A percentile compares a stretch with the other conserved stretches of the same genome.
These are phyloP conservation scores for Smithornis capensis DNA, from an alignment of 2,113 vertebrate species.

Conservation along the genomic window DNA sequence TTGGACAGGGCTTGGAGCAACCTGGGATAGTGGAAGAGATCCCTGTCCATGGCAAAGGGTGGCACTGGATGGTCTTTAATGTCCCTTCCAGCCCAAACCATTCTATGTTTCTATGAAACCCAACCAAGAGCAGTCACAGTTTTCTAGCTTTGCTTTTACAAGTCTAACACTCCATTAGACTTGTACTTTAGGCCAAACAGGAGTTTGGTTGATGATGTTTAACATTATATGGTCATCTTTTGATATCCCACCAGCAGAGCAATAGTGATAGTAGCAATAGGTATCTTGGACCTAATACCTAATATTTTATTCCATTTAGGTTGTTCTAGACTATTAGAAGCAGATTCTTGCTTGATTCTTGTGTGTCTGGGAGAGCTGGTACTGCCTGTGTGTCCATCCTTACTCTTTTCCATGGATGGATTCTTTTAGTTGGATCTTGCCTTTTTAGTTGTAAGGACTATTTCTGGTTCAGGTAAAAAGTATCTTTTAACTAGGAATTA, in stretches of 20 bases:
- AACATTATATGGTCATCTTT: neutral
- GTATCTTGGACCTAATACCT: neutral
- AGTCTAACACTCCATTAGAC: neutral
- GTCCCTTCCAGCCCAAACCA: neutral
- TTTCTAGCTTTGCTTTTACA: neutral
- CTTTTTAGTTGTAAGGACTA: neutral
- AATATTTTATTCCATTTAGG: neutral
- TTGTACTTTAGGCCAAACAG: neutral
- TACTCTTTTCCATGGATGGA: neutral
- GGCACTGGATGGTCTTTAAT: accelerated
- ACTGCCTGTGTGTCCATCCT: neutral
- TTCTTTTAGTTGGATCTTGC: neutral
- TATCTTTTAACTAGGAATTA: neutral
- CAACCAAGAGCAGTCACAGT: neutral
- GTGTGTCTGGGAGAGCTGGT: neutral
- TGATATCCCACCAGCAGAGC: neutral
- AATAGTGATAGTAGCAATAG: neutral
- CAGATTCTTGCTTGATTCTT: neutral
- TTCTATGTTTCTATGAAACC: neutral
- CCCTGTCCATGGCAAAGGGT: neutral
- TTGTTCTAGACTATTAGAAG: neutral
- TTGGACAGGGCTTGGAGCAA: accelerated
- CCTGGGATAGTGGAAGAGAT: neutral
- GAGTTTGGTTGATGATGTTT: neutral
- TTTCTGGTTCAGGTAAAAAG: neutral